phyloP scores from a whole-genome alignment of 2,888 invertebrate species.

The Sesamia inferens region DNA sequence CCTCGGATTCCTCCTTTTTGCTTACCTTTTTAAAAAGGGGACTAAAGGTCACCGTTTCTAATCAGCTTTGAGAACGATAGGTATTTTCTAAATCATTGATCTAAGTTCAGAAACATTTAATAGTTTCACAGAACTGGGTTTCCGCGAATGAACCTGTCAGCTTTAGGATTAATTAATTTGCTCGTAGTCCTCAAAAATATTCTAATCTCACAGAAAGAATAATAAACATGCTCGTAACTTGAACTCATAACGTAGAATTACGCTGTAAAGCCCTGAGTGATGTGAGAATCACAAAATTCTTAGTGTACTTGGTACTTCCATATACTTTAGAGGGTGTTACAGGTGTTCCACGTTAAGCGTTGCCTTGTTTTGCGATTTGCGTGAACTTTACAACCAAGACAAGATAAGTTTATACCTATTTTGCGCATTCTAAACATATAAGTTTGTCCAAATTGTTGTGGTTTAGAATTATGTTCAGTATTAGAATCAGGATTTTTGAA shows the following conservation, averaged over 20 bases:
- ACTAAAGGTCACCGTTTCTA: slow-evolving; percentile 1
- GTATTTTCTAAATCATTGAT: slow-evolving; percentile 34
- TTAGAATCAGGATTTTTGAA: not conserved
- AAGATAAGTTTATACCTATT: not conserved
- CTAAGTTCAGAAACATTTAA: slow-evolving; percentile 12
- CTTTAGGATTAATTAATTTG: slow-evolving; percentile 24
- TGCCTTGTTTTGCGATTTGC: slow-evolving; percentile 6
- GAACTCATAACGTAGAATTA: slow-evolving; percentile 42
- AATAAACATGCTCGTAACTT: slow-evolving; percentile 44
- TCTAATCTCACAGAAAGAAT: slow-evolving; percentile 36
- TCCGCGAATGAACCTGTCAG: not conserved
- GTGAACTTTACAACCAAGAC: not conserved
- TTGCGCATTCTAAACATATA: not conserved
- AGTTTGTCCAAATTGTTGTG: not conserved
- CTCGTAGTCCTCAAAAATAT: slow-evolving; percentile 25
- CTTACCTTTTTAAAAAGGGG: too few relatives aligned
- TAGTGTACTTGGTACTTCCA: slow-evolving; percentile 23
- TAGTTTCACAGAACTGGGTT: not conserved
- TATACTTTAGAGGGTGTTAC: slow-evolving; percentile 25
- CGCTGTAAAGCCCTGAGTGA: slow-evolving; percentile 40
- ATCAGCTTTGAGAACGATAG: slow-evolving; percentile 9
- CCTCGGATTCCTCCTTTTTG: slow-evolving; percentile 4
- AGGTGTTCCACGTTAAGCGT: slow-evolving; percentile 9
- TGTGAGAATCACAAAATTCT: slow-evolving; percentile 44
- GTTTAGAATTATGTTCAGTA: not conserved